Percentiles rank a stretch among this genome's conserved stretches.
phyloP scores from a whole-genome alignment of 1,140 invertebrate species.

The Aphelinus atriplicis region DNA sequence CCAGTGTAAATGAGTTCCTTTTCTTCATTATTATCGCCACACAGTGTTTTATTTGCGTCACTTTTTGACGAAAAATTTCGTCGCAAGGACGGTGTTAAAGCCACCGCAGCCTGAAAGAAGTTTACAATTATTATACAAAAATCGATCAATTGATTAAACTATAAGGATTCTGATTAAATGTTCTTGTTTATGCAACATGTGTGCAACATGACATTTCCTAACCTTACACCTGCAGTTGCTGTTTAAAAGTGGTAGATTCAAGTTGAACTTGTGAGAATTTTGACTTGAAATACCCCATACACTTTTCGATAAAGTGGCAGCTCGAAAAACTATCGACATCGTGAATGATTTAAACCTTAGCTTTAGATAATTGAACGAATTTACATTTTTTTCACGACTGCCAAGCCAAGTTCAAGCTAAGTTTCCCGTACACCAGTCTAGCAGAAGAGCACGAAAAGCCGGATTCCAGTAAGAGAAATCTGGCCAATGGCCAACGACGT shows the following conservation, averaged over 20 bases:
- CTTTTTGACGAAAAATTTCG: neutral
- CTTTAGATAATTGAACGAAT: no score
- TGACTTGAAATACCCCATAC: no score
- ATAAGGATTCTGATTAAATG: neutral
- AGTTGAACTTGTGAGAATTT: neutral
- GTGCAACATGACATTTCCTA: conserved; percentile 4
- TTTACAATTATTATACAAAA: neutral
- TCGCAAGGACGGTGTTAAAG: neutral
- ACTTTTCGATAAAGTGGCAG: neutral
- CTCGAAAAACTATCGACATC: conserved; percentile 14
- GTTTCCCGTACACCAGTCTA: no score
- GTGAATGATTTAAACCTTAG: no score
- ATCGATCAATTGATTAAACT: neutral
- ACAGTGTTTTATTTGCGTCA: conserved; percentile 1
- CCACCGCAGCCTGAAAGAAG: neutral
- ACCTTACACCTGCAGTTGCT: conserved; percentile 19
- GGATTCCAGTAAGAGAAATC: no score
- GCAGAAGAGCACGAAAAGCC: no score
- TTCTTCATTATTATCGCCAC: conserved; percentile 20
- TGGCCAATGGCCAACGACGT: no score
- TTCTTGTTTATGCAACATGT: neutral
- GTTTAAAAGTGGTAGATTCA: neutral
- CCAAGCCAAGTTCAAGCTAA: no score
- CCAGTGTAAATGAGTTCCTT: conserved; percentile 72
- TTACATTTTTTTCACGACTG: no score